Base-by-base conservation (phyloP, 2,888 invertebrate species). In the Orchesella flavescens region DNA sequence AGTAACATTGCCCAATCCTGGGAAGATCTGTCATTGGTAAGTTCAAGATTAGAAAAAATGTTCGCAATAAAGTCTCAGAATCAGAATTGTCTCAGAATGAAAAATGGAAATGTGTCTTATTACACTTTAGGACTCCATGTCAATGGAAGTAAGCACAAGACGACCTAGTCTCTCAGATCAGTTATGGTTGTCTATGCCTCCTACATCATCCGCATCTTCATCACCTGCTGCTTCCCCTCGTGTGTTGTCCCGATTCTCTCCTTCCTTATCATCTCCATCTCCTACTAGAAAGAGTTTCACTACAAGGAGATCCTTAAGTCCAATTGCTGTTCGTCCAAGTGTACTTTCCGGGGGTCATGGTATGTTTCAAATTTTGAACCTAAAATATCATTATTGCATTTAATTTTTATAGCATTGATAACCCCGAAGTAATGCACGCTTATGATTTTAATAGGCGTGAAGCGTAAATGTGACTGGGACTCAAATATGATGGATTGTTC, bases 1-100 rank as follows among this genome's bases (percentile, higher is more conserved):
- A 95, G 97, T 93, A 96, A 96, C 91, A 97, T 98, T 91, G 97
- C 97, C 1, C 96, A 96, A 90, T 97, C 97, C 7, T 97, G 96
- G 93, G 97, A 97, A 90, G 97, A 97, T 91, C 92, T 97, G 49
- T 94, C 95, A 9, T 90, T 95, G 87, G 94, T 94, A 87, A 89
- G 89, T n/a, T 44, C 53, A 15, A 15, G 72, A 34, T 49, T n/a
- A 34, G 3, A 34, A 2, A 34, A 34, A 34, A 5, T 66, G 44
- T 43, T 3, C 17, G 10, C 23, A 63, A n/a, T 43, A 66, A 21
- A 21, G 23, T 19, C 17, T 63, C n/a, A n/a, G 5, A 49, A 15
- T 3, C 49, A n/a, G 10, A 49, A 3, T 10, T 49, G 49, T 12
- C 49, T 49, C n/a, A 49, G 15, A 49, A 49, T 7, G 49, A 3